Evolutionary conservation across 2,888 invertebrate species (phyloP).

Genomic region (Drosophila prolongata): DNA sequence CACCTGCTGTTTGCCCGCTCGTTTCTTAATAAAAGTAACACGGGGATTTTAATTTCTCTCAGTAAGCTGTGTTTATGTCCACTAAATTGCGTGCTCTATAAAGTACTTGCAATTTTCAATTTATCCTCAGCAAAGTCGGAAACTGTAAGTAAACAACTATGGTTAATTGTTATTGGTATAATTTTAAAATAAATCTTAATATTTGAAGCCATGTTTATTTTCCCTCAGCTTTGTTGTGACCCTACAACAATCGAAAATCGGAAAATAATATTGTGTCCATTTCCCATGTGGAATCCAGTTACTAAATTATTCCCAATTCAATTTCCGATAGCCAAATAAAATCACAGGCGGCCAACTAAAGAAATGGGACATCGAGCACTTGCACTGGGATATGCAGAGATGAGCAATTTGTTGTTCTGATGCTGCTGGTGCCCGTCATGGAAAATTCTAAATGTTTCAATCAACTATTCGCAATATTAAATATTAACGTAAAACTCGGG

Average conservation of each 20-base stretch:
- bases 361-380: constrained; percentile 51
- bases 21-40: constrained; percentile 56
- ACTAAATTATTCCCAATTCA: constrained; percentile 78
- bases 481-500: constrained; percentile 81
- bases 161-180: neutral
- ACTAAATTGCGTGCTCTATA: neutral
- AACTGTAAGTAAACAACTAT: neutral
- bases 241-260: neutral
- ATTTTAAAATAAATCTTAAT: too few relatives aligned
- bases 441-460: constrained; percentile 73
- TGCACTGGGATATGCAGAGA: constrained; percentile 28
- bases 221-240: too few relatives aligned
- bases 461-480: constrained; percentile 83
- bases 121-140: neutral
- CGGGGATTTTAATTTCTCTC: constrained; percentile 41
- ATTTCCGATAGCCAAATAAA: constrained; percentile 81
- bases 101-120: neutral
- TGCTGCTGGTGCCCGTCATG: constrained; percentile 30
- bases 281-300: constrained; percentile 22
- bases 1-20: constrained; percentile 48
- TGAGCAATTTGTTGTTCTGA: constrained; percentile 48
- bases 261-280: constrained; percentile 5
- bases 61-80: constrained; percentile 14
- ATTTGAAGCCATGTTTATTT: too few relatives aligned
- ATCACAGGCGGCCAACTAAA: constrained; percentile 71